Evolutionary conservation across 2,888 invertebrate species (phyloP).

Genomic region (Xanthostigma xanthostigma): DNA sequence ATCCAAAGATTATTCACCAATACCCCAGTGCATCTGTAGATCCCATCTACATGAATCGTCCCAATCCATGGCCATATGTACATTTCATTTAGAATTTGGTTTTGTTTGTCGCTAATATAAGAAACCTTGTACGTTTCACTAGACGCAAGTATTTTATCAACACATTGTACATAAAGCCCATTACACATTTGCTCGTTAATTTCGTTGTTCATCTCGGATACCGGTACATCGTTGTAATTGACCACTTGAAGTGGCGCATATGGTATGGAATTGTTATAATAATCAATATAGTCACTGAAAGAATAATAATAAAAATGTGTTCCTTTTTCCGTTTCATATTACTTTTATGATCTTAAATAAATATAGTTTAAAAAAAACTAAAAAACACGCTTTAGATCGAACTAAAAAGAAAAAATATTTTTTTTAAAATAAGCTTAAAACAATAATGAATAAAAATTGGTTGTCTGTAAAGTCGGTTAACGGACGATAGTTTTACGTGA

Average conservation of each 20-base stretch:
- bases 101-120: constrained; percentile 12
- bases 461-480: too few relatives aligned
- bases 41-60: constrained; percentile 54
- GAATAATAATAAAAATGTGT: neutral
- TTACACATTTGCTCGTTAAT: constrained; percentile 26
- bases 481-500: too few relatives aligned
- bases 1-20: constrained; percentile 53
- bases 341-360: too few relatives aligned
- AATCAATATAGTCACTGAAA: neutral
- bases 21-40: constrained; percentile 51
- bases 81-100: constrained; percentile 23
- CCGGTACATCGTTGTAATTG: neutral
- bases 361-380: too few relatives aligned
- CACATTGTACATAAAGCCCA: constrained; percentile 39
- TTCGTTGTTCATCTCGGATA: neutral
- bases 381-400: too few relatives aligned
- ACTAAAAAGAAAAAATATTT: too few relatives aligned
- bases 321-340: too few relatives aligned
- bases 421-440: too few relatives aligned
- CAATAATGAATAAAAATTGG: too few relatives aligned
- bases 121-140: constrained; percentile 13
- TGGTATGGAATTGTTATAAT: neutral
- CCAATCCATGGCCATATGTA: constrained; percentile 58
- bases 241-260: neutral
- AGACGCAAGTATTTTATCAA: constrained; percentile 29